Percentiles rank a stretch among this genome's conserved stretches.
Evolutionary conservation across 2,113 vertebrate genomes (phyloP).

Genomic region (Rattus rattus): DNA sequence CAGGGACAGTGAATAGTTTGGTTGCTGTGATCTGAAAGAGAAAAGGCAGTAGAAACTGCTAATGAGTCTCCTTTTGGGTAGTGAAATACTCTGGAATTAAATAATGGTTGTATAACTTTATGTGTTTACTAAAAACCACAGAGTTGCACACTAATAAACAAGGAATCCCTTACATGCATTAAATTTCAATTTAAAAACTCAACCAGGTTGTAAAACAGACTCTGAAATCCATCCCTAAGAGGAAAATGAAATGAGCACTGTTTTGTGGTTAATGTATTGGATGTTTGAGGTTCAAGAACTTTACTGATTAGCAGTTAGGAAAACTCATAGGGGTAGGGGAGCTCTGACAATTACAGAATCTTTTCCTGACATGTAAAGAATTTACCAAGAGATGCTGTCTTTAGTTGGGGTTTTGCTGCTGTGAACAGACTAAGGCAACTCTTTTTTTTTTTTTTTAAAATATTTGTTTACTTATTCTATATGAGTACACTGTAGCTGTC

Average conservation of each 20-base stretch:
- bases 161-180: not conserved
- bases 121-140: not conserved
- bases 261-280: slow-evolving; percentile 36
- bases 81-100: slow-evolving; percentile 1
- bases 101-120: not conserved
- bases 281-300: not conserved
- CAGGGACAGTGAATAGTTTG: not conserved
- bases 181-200: not conserved
- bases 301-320: slow-evolving; percentile 14
- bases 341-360: slow-evolving; percentile 3
- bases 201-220: slow-evolving; percentile 11
- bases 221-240: not conserved
- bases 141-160: not conserved
- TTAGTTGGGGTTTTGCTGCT: too few species aligned
- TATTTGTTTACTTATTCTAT: too few species aligned
- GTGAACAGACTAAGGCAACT: too few species aligned
- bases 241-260: not conserved
- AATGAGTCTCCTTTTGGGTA: not conserved
- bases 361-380: slow-evolving; percentile 55
- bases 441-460: too few species aligned
- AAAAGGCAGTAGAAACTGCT: not conserved
- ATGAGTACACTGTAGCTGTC: too few species aligned
- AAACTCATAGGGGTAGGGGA: not conserved
- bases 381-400: not conserved
- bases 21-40: not conserved